Evolutionary conservation across 2,113 vertebrate genomes (phyloP), one percentile per base, ranked within the genome.

Genomic region (Mixornis gularis): DNA sequence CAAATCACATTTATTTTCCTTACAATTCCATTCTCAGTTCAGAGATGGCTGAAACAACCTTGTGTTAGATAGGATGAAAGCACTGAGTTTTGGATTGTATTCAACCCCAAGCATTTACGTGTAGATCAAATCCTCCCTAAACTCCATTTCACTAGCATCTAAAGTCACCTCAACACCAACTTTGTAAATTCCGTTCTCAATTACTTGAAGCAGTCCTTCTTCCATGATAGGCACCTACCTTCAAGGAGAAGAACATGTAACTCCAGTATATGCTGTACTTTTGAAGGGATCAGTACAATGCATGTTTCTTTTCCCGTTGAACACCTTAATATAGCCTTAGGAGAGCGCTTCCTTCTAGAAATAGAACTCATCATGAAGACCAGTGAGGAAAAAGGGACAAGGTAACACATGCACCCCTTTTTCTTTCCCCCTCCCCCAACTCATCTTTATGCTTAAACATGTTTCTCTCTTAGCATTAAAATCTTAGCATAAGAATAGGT

Each of bases 161-260:
- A 20, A 71, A 60, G 66, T 44, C 72, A 70, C 4, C 17, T 58
- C 36, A 21, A 20, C 10, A 17, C 3, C 36, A 68, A 30, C 30
- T 65, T 10, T 2, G 5, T 34, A 36, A 68, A 52, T 58, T 29
- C 32, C 12, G 9, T 56, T 74, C 62, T 76, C 49, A 40, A 29
- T 58, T 49, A 87, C 19, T 32, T 69, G 25, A 79, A 64, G 18
- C 3, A 1, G 21, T 79, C 27, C 30, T 40, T 56, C 16, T 72
- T 32, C 63, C 69, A 16, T 0, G 0, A 46, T 0, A 49, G 16
- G 38, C 44, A 79, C 30, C 4, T 3, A 2, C 74, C 60, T 26
- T 58, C 22, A 84, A 65, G 36, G 8, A 83, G 52, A 32, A 82
- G 13, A 58, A 64, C 22, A 29, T 1, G 2, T 34, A 72, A 72